phyloP scores from a whole-genome alignment of 2,797 vertebrate species.

The Myiothlypis coronata region DNA sequence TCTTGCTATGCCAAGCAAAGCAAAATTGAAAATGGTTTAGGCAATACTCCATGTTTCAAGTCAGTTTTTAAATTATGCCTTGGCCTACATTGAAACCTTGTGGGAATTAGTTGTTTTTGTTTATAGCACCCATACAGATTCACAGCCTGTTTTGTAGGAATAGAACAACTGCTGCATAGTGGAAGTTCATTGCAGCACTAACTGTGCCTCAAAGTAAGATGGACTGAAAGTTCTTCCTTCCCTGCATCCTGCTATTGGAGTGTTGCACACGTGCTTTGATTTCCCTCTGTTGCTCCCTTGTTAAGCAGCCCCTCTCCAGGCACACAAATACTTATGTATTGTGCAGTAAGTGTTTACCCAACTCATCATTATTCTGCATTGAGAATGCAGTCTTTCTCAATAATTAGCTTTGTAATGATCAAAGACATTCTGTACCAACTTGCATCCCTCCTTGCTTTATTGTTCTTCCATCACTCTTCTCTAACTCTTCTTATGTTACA shows the following conservation, averaged over 20 bases:
- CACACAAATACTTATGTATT: background rate
- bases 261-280: rapidly evolving
- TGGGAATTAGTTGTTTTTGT: background rate
- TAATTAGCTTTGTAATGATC: slow-evolving; percentile 27
- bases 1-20: background rate
- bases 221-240: background rate
- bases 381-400: background rate
- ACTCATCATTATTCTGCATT: slow-evolving; percentile 9
- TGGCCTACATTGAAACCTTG: background rate
- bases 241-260: background rate
- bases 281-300: background rate
- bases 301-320: background rate
- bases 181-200: background rate
- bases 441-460: background rate
- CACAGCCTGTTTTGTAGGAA: background rate
- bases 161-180: background rate
- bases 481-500: background rate
- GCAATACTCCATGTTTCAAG: background rate
- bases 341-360: background rate
- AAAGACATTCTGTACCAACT: slow-evolving; percentile 16
- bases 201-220: background rate
- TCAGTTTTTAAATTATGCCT: background rate
- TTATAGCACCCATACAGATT: background rate
- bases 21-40: background rate
- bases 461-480: background rate